phyloP scores from a whole-genome alignment of 2,113 vertebrate genomes.

The Emberiza fucata region DNA sequence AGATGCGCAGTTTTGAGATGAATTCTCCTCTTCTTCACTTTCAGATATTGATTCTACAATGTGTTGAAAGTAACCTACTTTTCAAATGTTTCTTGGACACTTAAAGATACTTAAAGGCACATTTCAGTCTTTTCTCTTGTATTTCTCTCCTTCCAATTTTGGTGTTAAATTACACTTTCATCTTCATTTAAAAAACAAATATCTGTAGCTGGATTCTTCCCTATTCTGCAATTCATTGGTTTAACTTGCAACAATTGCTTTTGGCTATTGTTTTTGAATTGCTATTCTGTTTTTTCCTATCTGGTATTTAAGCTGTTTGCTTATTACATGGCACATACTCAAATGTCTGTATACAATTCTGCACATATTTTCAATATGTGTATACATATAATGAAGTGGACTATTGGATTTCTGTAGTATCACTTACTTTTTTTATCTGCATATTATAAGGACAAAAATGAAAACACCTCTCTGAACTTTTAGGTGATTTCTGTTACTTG shows the following conservation, averaged over 20 bases:
- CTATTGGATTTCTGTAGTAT: neutral
- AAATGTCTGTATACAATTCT: neutral
- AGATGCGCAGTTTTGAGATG: neutral
- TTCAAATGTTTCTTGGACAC: conserved; percentile 21
- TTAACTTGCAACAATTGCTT: neutral
- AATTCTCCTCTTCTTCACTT: conserved; percentile 11
- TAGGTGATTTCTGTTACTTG: neutral
- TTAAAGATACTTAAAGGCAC: neutral
- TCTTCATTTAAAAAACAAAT: neutral
- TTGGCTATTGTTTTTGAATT: neutral
- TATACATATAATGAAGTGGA: neutral
- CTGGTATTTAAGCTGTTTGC: neutral
- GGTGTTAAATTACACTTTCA: neutral
- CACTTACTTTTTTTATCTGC: neutral
- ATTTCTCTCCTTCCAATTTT: neutral
- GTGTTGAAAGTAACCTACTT: conserved; percentile 51
- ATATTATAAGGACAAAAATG: neutral
- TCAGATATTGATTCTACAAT: neutral
- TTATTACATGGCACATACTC: neutral
- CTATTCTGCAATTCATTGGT: neutral
- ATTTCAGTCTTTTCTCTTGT: conserved; percentile 2
- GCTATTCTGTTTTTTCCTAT: neutral
- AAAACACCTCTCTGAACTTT: neutral
- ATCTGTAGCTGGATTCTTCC: neutral
- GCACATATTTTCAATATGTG: neutral